Conservation (phyloP, 2,888 invertebrate species). For the Conus canariensis region DNA sequence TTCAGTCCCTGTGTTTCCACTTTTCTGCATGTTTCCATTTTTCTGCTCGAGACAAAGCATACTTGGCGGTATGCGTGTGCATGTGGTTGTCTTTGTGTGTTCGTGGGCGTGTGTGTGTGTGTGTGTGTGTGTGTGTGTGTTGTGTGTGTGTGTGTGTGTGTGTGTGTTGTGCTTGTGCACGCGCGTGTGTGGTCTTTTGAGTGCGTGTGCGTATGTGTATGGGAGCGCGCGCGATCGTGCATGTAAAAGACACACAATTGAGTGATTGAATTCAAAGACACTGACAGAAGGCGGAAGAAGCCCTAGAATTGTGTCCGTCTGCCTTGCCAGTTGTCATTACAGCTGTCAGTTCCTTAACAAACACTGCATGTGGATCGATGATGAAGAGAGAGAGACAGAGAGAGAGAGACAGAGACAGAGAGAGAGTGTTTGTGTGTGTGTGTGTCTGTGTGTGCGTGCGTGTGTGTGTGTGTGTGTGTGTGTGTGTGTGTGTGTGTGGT, state of each 20-base stretch:
- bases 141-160: no score
- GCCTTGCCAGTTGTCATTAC: no score
- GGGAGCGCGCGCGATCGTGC: no score
- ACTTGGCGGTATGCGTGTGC: no score
- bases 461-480: constrained; percentile 5
- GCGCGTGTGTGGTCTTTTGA: neutral
- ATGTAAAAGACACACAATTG: no score
- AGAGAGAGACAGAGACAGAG: neutral
- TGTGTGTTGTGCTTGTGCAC: neutral
- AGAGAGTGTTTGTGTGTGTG: neutral
- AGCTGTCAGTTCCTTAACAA: no score
- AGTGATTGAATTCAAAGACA: neutral
- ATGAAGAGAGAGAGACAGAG: neutral
- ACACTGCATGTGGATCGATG: no score
- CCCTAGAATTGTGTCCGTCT: no score
- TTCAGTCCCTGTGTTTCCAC: no score
- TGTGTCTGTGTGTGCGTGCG: neutral
- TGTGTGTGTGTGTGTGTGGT: neutral
- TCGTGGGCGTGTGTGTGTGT: neutral
- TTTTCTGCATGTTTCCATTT: no score
- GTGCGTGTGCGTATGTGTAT: no score
- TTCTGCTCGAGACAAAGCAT: no score
- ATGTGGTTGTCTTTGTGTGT: neutral
- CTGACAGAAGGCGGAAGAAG: neutral
- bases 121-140: neutral